Evolutionary conservation across 1,140 invertebrate genomes (phyloP), one percentile per base, ranked within the genome.

Genomic region (Drosophila ficusphila): DNA sequence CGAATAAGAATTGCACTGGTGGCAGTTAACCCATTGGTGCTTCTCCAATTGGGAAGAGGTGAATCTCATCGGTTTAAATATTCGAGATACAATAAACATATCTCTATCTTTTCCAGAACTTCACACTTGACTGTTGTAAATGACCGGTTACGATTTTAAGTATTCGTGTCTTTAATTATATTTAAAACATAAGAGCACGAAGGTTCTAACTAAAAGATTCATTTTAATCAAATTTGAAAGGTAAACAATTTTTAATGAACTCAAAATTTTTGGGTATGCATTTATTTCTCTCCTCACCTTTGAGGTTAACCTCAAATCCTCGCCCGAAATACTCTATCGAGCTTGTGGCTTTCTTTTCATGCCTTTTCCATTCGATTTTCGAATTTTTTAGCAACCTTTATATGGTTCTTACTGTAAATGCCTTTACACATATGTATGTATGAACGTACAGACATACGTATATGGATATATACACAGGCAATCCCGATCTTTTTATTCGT

Each of bases 1-100:
- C 72, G 71, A 68, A 76, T 76, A 38, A 33, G 79, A 81, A 77
- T 51, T 88, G 76, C 76, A 86, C 46, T 57, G 56, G 44, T 68
- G 85, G 57, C 57, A 67, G 60, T 83, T 83, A 83, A 79, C 62
- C 79, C 77, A 47, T 68, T 62, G 46, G 38, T 27, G 52, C 25
- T 19, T 41, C 41, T 2, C 18, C 9, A 60, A 47, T 61, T 27
- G 56, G 27, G 19, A 47, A 27, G 29, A 1, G 21, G 11, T 23
- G 29, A 38, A 29, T 61, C 16, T 21, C 11, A 44, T 36, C 39
- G 39, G 46, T 44, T 60, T 14, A 3, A 39, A 16, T 60, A 12
- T 41, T 19, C 12, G 4, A 6, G n/a, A n/a, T n/a, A n/a, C n/a
- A n/a, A n/a, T n/a, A n/a, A n/a, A n/a, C n/a, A n/a, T n/a, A n/a